A percentile compares a stretch with the other conserved stretches of the same genome.
Conservation (phyloP, 1,140 invertebrate species). For the Drosophila biarmipes region DNA sequence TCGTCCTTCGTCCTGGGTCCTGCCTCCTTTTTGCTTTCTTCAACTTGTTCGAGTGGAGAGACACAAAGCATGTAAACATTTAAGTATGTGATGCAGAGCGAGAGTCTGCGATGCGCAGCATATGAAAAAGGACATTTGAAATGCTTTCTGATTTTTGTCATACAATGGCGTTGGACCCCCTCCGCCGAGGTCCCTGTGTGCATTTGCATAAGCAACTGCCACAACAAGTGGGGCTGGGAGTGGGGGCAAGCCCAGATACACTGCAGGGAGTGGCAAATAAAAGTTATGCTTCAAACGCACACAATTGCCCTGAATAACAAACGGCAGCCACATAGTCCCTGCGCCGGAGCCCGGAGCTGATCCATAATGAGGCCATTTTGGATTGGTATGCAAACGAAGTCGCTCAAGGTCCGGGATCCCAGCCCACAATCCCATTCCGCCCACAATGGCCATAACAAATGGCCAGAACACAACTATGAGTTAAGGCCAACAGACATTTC, state of each 20-base stretch:
- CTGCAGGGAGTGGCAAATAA: constrained; percentile 48
- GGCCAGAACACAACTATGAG: constrained; percentile 7
- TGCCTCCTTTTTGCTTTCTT: constrained; percentile 27
- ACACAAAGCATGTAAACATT: constrained; percentile 75
- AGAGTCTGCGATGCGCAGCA: constrained; percentile 65
- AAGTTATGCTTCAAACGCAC: constrained; percentile 67
- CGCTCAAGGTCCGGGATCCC: constrained; percentile 11
- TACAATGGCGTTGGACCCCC: constrained; percentile 40
- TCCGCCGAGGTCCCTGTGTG: constrained; percentile 18
- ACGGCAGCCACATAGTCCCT: constrained; percentile 28
- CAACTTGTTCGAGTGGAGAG: constrained; percentile 33
- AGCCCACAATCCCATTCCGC: not conserved
- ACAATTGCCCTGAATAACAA: constrained; percentile 75
- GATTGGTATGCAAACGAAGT: constrained; percentile 63
- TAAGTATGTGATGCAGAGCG: constrained; percentile 66
- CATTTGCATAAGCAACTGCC: constrained; percentile 54
- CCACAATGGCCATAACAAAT: constrained; percentile 23
- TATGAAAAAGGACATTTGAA: constrained; percentile 75
- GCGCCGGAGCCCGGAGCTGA: constrained; percentile 15
- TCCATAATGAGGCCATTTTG: constrained; percentile 61
- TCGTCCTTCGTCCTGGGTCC: constrained; percentile 14
- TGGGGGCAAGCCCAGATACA: not conserved
- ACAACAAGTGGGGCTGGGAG: constrained; percentile 26
- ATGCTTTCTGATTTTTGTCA: constrained; percentile 79
- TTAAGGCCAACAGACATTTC: constrained; percentile 1